Base-by-base conservation (phyloP, 2,888 invertebrate genomes). In the Agriotes lineatus region DNA sequence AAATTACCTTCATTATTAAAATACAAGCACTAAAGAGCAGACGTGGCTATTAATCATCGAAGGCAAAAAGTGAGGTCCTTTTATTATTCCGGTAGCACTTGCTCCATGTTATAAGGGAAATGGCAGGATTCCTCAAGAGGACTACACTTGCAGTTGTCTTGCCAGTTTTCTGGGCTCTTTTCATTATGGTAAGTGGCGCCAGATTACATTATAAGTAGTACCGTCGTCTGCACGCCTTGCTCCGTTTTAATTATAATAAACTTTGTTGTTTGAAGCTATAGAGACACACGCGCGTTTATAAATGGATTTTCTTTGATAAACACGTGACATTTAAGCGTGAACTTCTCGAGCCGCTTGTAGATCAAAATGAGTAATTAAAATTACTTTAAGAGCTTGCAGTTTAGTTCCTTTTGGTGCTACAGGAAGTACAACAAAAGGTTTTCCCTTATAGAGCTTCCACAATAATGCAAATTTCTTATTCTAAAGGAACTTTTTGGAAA, bases 121-220 rank as follows among this genome's bases (percentile, higher is more conserved):
- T 6, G 10, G 33, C 16, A 33, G 33, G 33, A 30, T 52, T 52
- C 52, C 33, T 52, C 33, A 16, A 16, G 56, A 37, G 56, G 37
- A 22, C 56, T 56, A 39, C 37, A 39, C 44, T 59, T 52, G 59
- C 7, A 25, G 25, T 44, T 57, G 62, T 63, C 57, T 48, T 59
- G 30, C 9, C 57, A 44, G 63, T 57, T 64, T 68, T 64, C 64
- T 57, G 37, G 54, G 45, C 45, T 57, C 57, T 74, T 77, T 79
- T 79, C 78, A 80, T 80, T 80, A 79, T 76, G 76, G 73, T 77
- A 77, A 80, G 79, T 79, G 79, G 75, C 70, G 77, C 69, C 71
- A 74, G 76, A 79, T 78, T 78, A 79, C 78, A 79, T 79, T 79
- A 79, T 64, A 69, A 68, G 52, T 68, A 63, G 33, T 68, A 67